These are phyloP conservation scores for Eledona agricola DNA, from an alignment of 2,888 invertebrate species.

Conservation along the genomic window DNA sequence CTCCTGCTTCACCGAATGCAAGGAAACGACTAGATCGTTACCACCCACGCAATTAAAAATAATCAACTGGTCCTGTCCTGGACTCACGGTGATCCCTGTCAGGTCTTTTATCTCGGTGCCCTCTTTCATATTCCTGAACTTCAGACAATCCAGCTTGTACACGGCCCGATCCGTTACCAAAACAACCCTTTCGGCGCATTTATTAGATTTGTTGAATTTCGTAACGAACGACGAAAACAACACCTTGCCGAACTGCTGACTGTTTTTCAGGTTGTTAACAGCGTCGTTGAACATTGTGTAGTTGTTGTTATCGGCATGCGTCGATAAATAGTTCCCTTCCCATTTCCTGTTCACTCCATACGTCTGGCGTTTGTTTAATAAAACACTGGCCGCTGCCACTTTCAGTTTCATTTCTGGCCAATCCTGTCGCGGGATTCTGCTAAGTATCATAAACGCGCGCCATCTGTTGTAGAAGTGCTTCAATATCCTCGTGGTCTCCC, in stretches of 20 bases:
- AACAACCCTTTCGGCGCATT: conserved; percentile 83
- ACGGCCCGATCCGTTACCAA: conserved; percentile 85
- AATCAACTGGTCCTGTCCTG: conserved; percentile 86
- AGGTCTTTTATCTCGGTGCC: conserved; percentile 66
- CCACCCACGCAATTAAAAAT: conserved; percentile 86
- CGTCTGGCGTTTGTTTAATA: conserved; percentile 71
- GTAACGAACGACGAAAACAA: conserved; percentile 75
- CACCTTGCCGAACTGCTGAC: conserved; percentile 70
- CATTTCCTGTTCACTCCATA: conserved; percentile 84
- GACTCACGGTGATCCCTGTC: conserved; percentile 85
- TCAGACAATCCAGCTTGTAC: conserved; percentile 86
- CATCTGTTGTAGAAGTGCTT: conserved; percentile 78
- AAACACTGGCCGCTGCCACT: conserved; percentile 77
- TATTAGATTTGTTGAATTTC: conserved; percentile 74
- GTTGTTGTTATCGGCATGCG: conserved; percentile 73
- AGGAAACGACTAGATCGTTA: conserved; percentile 89
- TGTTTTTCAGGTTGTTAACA: conserved; percentile 73
- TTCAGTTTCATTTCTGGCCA: conserved; percentile 89
- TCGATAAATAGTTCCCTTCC: conserved; percentile 84
- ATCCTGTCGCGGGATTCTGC: conserved; percentile 79
- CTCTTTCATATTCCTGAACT: conserved; percentile 88
- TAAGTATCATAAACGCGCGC: conserved; percentile 88
- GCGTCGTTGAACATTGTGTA: conserved; percentile 73
- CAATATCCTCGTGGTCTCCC: conserved; percentile 69
- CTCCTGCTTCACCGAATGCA: conserved; percentile 65